These are phyloP conservation scores for Condylura cristata DNA, from an alignment of 2,113 vertebrate species.

Conservation along the genomic window DNA sequence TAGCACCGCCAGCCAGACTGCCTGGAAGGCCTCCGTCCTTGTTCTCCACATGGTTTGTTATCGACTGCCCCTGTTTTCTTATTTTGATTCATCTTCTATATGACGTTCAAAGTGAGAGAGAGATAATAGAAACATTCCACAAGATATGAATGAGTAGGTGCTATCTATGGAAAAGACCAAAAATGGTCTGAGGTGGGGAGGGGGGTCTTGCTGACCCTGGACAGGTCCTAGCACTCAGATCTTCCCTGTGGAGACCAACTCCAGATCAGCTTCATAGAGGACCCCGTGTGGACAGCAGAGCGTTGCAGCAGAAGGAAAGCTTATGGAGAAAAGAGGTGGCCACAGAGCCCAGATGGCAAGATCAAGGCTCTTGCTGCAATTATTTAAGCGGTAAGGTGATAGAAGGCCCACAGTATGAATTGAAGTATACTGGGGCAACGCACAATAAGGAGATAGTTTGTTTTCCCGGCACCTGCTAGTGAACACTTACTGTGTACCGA, in stretches of 20 bases:
- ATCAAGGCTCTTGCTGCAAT: neutral
- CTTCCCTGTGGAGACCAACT: neutral
- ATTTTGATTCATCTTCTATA: neutral
- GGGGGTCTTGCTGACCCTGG: neutral
- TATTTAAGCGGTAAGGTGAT: fast-evolving
- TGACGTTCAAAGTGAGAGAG: neutral
- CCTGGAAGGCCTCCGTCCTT: neutral
- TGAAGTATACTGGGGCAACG: neutral
- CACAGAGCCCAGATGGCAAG: neutral
- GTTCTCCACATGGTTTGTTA: neutral
- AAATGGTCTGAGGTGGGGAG: neutral
- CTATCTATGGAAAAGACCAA: neutral
- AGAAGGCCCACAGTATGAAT: fast-evolving
- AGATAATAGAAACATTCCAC: neutral
- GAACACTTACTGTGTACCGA: neutral
- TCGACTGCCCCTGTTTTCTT: neutral
- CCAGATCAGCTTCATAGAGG: neutral
- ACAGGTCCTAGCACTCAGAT: neutral
- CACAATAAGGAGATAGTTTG: fast-evolving
- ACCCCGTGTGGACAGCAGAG: neutral
- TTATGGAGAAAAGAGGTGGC: neutral
- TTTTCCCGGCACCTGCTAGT: neutral
- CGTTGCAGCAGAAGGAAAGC: neutral
- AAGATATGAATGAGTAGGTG: neutral
- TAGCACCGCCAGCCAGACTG: neutral